Percentiles rank a stretch among this genome's conserved stretches.
These are phyloP conservation scores for Poecilia velifera DNA, from an alignment of 2,797 vertebrate genomes.

Conservation along the genomic window DNA sequence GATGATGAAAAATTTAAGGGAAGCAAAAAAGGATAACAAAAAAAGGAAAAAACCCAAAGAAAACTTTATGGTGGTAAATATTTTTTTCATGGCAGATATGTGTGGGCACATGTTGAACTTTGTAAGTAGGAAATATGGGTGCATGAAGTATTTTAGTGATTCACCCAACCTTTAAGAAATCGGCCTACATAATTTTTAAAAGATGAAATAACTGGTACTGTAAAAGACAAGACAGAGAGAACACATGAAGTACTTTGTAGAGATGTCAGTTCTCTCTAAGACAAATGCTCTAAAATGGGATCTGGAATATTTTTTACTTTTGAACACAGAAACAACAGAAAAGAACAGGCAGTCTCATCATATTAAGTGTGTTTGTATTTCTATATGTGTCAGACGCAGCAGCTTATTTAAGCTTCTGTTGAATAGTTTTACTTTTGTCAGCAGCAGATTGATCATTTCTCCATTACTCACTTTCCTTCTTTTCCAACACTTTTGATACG, in stretches of 20 bases:
- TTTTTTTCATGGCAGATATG: not conserved
- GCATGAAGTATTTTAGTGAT: not conserved
- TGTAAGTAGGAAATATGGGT: not conserved
- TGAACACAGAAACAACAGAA: not conserved
- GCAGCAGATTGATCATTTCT: constrained; percentile 27
- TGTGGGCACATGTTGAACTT: not conserved
- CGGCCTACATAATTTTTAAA: not conserved
- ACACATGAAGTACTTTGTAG: not conserved
- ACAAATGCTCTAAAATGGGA: not conserved
- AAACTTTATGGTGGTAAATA: not conserved
- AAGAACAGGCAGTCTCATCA: not conserved
- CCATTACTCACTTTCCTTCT: constrained; percentile 26
- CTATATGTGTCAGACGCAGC: constrained; percentile 45
- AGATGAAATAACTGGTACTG: not conserved
- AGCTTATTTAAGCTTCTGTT: constrained; percentile 63
- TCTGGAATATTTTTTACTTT: not conserved
- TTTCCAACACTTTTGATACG: constrained; percentile 50
- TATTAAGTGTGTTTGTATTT: constrained; percentile 24
- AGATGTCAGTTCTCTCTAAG: not conserved
- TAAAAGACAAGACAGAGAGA: not conserved
- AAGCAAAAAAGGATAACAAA: not conserved
- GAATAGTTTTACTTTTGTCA: constrained; percentile 58
- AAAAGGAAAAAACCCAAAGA: not conserved
- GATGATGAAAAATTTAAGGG: not conserved
- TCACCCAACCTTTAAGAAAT: not conserved